phyloP scores from a whole-genome alignment of 2,888 invertebrate species.

The Willowsia nigromaculata region DNA sequence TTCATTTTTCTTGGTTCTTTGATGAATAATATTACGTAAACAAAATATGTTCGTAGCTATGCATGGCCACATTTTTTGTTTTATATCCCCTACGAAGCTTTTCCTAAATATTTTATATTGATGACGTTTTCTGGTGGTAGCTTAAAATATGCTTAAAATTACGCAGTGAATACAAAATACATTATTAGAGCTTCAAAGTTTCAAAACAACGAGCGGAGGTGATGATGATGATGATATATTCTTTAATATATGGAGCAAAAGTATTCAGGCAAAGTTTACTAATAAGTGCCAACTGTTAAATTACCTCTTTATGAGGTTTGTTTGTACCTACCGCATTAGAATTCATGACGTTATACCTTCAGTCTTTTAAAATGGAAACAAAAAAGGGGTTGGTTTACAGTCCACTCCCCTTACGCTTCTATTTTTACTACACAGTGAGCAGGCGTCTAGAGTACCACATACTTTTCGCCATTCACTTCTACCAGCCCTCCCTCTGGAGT shows the following conservation, averaged over 20 bases:
- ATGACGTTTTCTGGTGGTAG: not conserved
- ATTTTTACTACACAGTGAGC: conserved; percentile 15
- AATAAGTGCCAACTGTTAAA: conserved; percentile 37
- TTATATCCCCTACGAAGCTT: not conserved
- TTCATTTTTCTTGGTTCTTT: not conserved
- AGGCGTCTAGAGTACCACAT: not conserved
- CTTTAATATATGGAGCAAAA: not conserved
- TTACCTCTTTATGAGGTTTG: not conserved
- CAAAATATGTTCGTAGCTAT: conserved; percentile 23
- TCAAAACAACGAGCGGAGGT: not conserved
- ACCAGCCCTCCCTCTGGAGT: conserved; percentile 27
- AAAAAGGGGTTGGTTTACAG: conserved; percentile 47
- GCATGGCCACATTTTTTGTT: not conserved
- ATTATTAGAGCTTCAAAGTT: not conserved
- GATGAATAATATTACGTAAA: conserved; percentile 34
- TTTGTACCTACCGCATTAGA: conserved; percentile 35
- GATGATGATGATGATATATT: not conserved
- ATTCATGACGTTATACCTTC: conserved; percentile 50
- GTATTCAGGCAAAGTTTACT: conserved; percentile 38
- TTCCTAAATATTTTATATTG: not conserved
- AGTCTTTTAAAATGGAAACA: conserved; percentile 13
- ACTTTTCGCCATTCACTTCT: not conserved
- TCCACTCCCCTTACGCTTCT: conserved; percentile 14
- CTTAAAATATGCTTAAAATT: not conserved
- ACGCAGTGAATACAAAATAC: not conserved